Evolutionary conservation across 2,888 invertebrate genomes (phyloP).

Genomic region (Andrena trimmerana): DNA sequence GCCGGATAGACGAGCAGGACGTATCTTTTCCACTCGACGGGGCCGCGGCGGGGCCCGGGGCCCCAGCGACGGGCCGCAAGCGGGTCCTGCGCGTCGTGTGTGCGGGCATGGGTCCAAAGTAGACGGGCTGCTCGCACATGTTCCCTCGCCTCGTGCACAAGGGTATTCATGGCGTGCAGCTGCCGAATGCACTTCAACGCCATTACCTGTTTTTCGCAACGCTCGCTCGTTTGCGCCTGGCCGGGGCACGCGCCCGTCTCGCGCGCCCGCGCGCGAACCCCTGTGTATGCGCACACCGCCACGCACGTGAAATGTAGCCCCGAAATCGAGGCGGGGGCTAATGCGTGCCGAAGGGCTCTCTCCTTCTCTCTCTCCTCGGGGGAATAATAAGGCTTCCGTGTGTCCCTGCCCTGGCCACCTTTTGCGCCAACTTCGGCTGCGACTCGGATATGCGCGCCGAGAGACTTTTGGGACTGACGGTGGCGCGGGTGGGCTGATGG

Average conservation of each 20-base stretch:
- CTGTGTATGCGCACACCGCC: not conserved
- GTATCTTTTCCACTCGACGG: slow-evolving; percentile 73
- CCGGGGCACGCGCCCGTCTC: slow-evolving; percentile 67
- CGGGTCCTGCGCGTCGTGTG: slow-evolving; percentile 58
- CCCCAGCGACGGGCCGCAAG: not conserved
- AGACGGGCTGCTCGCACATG: slow-evolving; percentile 74
- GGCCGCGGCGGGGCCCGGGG: slow-evolving; percentile 38
- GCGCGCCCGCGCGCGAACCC: not conserved
- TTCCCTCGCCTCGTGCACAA: slow-evolving; percentile 71
- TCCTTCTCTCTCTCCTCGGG: slow-evolving; percentile 6
- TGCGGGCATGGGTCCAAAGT: slow-evolving; percentile 70
- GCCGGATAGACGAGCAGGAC: slow-evolving; percentile 67
- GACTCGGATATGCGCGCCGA: not conserved
- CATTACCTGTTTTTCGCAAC: slow-evolving; percentile 79
- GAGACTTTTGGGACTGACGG: no score
- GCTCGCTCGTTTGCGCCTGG: slow-evolving; percentile 64
- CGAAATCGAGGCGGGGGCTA: slow-evolving; percentile 54
- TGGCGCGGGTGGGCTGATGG: no score
- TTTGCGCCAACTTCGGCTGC: slow-evolving; percentile 5
- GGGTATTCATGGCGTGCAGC: slow-evolving; percentile 77
- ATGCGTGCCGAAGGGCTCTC: slow-evolving; percentile 45
- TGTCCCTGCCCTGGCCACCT: slow-evolving; percentile 26
- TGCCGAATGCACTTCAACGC: slow-evolving; percentile 80
- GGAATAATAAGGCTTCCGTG: slow-evolving; percentile 63
- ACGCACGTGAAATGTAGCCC: slow-evolving; percentile 43